A percentile compares a stretch with the other conserved stretches of the same genome.
phyloP scores from a whole-genome alignment of 1,140 invertebrate genomes.

The Paraescarpia echinospica region DNA sequence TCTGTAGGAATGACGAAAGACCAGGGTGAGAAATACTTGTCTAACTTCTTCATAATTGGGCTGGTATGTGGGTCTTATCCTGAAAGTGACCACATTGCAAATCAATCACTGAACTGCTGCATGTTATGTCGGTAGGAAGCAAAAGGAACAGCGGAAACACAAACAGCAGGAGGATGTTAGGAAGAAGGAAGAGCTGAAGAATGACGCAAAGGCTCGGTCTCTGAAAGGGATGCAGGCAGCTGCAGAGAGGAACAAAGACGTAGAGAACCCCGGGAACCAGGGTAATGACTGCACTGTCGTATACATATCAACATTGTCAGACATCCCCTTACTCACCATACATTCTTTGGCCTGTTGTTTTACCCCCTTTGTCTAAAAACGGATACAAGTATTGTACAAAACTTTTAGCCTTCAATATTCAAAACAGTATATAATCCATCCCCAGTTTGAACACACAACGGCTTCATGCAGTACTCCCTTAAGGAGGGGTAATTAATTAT shows the following conservation, averaged over 20 bases:
- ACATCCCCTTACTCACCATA: too few relatives aligned
- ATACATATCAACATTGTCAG: too few relatives aligned
- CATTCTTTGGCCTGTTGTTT: neutral
- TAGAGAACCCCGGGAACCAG: slow-evolving; percentile 55
- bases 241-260: slow-evolving; percentile 29
- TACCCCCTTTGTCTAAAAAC: neutral
- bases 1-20: too few relatives aligned
- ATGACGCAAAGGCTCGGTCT: slow-evolving; percentile 71
- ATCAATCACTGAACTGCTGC: neutral
- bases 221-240: slow-evolving; percentile 69
- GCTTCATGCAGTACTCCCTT: neutral
- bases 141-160: slow-evolving; percentile 76
- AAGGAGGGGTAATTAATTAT: too few relatives aligned
- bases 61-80: neutral
- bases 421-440: neutral
- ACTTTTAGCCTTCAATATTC: neutral
- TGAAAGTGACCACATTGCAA: neutral
- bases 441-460: neutral
- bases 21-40: neutral
- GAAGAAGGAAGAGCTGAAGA: slow-evolving; percentile 69
- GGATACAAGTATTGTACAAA: neutral
- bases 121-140: slow-evolving; percentile 43
- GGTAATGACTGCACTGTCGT: slow-evolving; percentile 20
- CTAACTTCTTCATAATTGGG: neutral
- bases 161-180: slow-evolving; percentile 76